Base-by-base conservation (phyloP, 2,797 vertebrate genomes). In the Acestrorhynchus altus region DNA sequence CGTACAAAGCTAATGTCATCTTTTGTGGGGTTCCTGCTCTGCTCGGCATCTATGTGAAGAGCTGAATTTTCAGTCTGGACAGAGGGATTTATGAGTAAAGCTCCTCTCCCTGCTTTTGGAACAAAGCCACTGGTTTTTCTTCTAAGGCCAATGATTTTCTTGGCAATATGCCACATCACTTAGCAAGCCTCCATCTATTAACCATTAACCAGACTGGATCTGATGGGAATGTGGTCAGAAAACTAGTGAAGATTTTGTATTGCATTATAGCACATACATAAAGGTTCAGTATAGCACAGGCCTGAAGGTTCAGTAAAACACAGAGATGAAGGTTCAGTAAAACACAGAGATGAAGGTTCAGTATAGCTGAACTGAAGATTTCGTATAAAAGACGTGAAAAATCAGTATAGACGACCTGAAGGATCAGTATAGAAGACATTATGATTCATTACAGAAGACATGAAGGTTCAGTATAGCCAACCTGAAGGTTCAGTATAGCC, bases 1-100 rank as follows among this genome's bases (percentile, higher is more conserved):
- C 89, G 84, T 93, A 93, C 90, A 74, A 93, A 87, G 85, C 88
- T 88, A 94, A 91, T 95, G 92, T 93, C 92, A 92, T 92, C 92
- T 92, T 94, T 93, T 94, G 88, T 95, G 84, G 82, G 54, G 86
- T 88, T 90, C 85, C 86, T 72, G 88, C 88, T 87, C 88, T 81
- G 51, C 82, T 85, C 86, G 81, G 91, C 91, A 90, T 85, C 87
- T 83, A 88, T 90, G 64, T 79, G 84, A 88, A 91, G 68, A 90
- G 92, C 91, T 91, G 90, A 93, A 93, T 91, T 88, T 89, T 92
- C 85, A 86, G 85, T 78, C 83, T 86, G 86, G 90, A 84, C 60
- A 61, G 49, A 86, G 84, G 89, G 91, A 93, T 92, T 92, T 86
- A 85, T 83, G 83, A 87, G 87, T 74, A 91, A 92, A 94, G 88